Conservation (phyloP, 2,888 invertebrate genomes). For the Calameuta pallipes region DNA sequence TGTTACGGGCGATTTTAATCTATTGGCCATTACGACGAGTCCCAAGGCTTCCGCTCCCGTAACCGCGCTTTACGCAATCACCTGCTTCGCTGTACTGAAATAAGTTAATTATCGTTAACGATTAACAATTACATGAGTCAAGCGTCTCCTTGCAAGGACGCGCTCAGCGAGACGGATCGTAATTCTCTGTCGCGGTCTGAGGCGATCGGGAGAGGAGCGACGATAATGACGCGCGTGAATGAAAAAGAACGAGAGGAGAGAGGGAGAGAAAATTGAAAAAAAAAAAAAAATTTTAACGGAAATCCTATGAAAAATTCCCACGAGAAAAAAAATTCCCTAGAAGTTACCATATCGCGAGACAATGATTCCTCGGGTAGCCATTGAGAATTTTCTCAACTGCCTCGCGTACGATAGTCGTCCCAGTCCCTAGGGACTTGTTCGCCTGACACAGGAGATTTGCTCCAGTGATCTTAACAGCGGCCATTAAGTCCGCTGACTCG, state of each 20-base stretch:
- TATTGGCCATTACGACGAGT: slow-evolving; percentile 54
- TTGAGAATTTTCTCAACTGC: background rate
- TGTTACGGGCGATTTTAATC: slow-evolving; percentile 50
- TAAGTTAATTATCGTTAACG: slow-evolving; percentile 60
- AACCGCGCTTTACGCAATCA: slow-evolving; percentile 43
- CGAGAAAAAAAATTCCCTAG: background rate
- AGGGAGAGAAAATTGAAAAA: too few species aligned
- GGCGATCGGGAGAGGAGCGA: background rate
- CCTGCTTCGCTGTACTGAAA: slow-evolving; percentile 39
- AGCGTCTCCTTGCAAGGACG: slow-evolving; percentile 57
- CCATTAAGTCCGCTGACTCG: slow-evolving; percentile 24
- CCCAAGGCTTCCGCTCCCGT: slow-evolving; percentile 42
- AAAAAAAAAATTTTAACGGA: too few species aligned
- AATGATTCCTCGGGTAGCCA: background rate
- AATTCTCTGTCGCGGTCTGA: background rate
- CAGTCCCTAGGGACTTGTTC: background rate
- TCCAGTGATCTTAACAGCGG: background rate
- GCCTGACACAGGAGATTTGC: background rate
- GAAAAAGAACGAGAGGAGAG: background rate
- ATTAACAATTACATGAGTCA: slow-evolving; percentile 56
- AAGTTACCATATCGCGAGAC: background rate
- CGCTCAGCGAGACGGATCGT: slow-evolving; percentile 30
- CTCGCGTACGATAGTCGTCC: too few species aligned
- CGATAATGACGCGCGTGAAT: background rate
- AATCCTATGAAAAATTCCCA: background rate